Percentiles rank a stretch among this genome's conserved stretches.
Evolutionary conservation across 2,888 invertebrate genomes (phyloP).

Genomic region (Cataglyphis cursor): DNA sequence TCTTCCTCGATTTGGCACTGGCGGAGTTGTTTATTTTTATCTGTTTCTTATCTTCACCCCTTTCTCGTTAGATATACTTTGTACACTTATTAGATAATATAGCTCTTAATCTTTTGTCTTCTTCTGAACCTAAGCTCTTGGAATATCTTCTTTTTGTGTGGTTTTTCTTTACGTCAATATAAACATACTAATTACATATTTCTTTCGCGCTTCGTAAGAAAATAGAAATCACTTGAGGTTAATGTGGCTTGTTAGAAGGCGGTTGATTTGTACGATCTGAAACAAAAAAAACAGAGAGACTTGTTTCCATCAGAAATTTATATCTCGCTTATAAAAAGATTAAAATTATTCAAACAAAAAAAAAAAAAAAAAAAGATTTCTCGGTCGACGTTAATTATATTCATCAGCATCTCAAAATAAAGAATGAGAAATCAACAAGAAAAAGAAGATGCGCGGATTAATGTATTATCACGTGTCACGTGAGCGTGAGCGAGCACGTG

Average conservation of each 20-base stretch:
- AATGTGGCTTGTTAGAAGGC: slow-evolving; percentile 87
- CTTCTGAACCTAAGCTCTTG: slow-evolving; percentile 82
- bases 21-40: slow-evolving; percentile 82
- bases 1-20: slow-evolving; percentile 86
- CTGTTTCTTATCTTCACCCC: slow-evolving; percentile 67
- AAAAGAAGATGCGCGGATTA: slow-evolving; percentile 16
- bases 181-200: slow-evolving; percentile 84
- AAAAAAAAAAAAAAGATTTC: too few relatives aligned
- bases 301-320: slow-evolving; percentile 32
- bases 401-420: background rate
- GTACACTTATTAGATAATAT: slow-evolving; percentile 85
- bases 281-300: slow-evolving; percentile 74
- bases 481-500: slow-evolving; percentile 72
- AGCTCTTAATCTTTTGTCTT: slow-evolving; percentile 79
- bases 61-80: slow-evolving; percentile 83
- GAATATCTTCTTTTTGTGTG: slow-evolving; percentile 75
- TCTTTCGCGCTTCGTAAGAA: slow-evolving; percentile 85
- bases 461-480: slow-evolving; percentile 59
- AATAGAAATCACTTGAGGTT: slow-evolving; percentile 87
- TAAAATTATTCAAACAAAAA: background rate
- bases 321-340: slow-evolving; percentile 30
- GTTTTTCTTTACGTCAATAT: slow-evolving; percentile 82
- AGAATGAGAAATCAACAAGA: background rate
- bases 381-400: background rate
- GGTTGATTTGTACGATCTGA: slow-evolving; percentile 87